Base-by-base conservation (phyloP, 35 echinoderm and acorn worm species). In the Patiria miniata region DNA sequence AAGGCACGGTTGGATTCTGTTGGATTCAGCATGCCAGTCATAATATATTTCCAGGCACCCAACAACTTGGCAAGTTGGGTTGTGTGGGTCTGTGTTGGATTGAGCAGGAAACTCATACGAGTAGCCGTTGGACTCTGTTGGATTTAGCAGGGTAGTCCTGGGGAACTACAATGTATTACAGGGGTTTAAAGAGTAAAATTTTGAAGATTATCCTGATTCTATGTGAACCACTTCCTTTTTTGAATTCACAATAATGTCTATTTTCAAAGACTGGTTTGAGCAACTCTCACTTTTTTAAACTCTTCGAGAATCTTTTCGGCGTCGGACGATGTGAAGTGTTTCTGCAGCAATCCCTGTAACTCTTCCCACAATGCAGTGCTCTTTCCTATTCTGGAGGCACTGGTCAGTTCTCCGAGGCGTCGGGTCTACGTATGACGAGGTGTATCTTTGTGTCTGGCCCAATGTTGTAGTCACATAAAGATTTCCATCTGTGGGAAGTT, bases 391-490 rank as follows among this genome's bases (percentile, higher is more conserved):
- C 81, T 83, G 65, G 86, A 51, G 68, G 89, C 57, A 77, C 86
- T 91, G 22, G 87, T 50, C 78, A 83, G 84, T 61, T 89, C 86
- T 77, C 40, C 44, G 88, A 92, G 68, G 85, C 60, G 68, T 94
- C 89, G 77, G 95, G 92, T 91, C 92, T 91, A 21, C 92, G 83
- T 23, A 98, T 89, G 12, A 98, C 92, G 18, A 98, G 86, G 52
- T 98, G 95, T 61, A 98, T 94, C 76, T 98, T 98, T 61, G 95
- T 98, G 26, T 84, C 89, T 19, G 95, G 95, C 3, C 95, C 95
- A 38, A 98, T 98, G 77, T 98, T 98, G 89, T 98, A 98, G 50
- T 94, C 93, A 86, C 89, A 77, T 60, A 98, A 81, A 61, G 85
- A 87, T 52, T 94, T 47, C 95, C 95, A 94, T 98, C 95, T 98